phyloP scores from a whole-genome alignment of 1,140 invertebrate species.

The Zaprionus ghesquierei region DNA sequence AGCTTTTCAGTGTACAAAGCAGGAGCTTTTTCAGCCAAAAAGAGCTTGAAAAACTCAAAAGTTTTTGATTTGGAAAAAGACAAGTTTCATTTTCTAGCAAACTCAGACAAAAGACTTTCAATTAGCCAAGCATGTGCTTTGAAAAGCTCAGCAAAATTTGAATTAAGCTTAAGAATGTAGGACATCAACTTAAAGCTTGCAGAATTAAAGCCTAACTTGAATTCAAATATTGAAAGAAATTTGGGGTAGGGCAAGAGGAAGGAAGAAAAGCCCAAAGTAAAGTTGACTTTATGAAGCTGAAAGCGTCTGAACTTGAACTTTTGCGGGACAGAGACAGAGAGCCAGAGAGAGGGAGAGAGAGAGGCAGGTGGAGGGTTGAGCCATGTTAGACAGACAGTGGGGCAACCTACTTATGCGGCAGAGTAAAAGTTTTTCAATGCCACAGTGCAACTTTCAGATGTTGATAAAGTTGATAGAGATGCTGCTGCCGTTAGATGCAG shows the following conservation, averaged over 20 bases:
- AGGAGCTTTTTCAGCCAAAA: not conserved
- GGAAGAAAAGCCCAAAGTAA: not conserved
- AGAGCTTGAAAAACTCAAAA: not conserved
- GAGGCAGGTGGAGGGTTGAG: not conserved
- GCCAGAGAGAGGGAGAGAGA: not conserved
- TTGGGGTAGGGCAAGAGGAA: not conserved
- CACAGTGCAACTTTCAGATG: slow-evolving; percentile 33
- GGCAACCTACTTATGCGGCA: slow-evolving; percentile 49
- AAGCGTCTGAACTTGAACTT: slow-evolving; percentile 31
- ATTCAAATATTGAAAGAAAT: not conserved
- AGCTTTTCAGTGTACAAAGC: too few species aligned
- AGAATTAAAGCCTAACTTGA: not conserved
- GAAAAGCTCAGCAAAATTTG: not conserved
- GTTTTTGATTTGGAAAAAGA: too few species aligned
- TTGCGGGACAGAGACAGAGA: not conserved
- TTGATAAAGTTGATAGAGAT: slow-evolving; percentile 39
- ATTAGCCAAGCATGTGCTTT: too few species aligned
- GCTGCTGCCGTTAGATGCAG: slow-evolving; percentile 17
- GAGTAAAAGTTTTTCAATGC: slow-evolving; percentile 53
- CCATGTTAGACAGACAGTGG: slow-evolving; percentile 6
- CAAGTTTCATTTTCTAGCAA: too few species aligned
- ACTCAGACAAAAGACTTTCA: too few species aligned
- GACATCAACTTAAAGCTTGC: not conserved
- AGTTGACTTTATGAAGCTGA: not conserved
- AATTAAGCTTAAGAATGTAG: not conserved